Base-by-base conservation (phyloP, 2,888 invertebrate genomes). In the Ormyrus nitidulus region DNA sequence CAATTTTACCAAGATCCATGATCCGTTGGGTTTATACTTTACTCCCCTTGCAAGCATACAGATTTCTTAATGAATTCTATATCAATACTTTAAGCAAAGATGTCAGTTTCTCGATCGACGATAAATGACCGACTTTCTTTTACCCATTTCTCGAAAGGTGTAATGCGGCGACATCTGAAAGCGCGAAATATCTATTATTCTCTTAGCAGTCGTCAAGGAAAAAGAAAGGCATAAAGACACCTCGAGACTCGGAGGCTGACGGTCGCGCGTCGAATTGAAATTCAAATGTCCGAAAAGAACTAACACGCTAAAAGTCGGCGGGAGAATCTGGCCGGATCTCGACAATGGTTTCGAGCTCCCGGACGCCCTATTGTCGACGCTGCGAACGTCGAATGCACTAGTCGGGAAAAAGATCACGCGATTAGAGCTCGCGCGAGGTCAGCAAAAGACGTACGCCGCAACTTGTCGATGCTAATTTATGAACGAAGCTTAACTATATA, bases 251-350 rank as follows among this genome's bases (percentile, higher is more conserved):
- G 9, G 51, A 8, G 51, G 59, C 34, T 34, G 59, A 34, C 8
- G 59, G 34, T 64, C 49, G 64, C 64, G 11, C 64, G 48, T 13
- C 48, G 62, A 13, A 64, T 64, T 64, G 64, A 64, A 64, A 64
- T 64, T 64, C 64, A 64, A 64, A 64, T 64, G 64, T 13, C 13
- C 64, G 34, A 34, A 34, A 34, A 13, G 8, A 34, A 49, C 6
- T 64, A 13, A 6, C 19, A 19, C 19, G 19, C 19, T 19, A 19
- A 19, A 19, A 19, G 19, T 19, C 19, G 19, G 19, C 19, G 19
- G 19, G 19, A 19, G 19, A 2, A 19, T 19, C 19, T 19, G 19
- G 19, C 19, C 19, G 19, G 19, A 44, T 62, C 13, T 5, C 62
- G 62, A 62, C 62, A 62, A 62, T 62, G 49, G 19, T 19, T 19